These are phyloP conservation scores for Esperia sulphurella DNA, from an alignment of 2,888 invertebrate genomes.

Conservation along the genomic window DNA sequence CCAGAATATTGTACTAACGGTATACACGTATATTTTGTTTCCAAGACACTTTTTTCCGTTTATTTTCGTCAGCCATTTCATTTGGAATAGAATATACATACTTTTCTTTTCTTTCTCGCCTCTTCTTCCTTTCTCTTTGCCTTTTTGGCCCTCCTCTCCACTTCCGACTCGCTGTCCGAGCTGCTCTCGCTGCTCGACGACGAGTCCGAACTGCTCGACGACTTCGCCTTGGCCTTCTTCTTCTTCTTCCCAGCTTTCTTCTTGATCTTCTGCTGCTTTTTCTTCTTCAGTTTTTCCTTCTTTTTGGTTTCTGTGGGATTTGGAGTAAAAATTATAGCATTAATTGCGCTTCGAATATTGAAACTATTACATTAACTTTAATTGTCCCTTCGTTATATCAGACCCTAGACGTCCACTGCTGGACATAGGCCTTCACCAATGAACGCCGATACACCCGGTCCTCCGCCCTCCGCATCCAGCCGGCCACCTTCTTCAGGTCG, in stretches of 20 bases:
- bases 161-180: constrained; percentile 35
- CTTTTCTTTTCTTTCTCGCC: constrained; percentile 18
- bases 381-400: too few relatives aligned
- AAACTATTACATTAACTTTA: neutral
- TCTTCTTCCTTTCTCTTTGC: constrained; percentile 17
- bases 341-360: neutral
- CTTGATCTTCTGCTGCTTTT: constrained; percentile 49
- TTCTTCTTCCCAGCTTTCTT: constrained; percentile 54
- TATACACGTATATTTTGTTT: too few relatives aligned
- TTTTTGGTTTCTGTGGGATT: constrained; percentile 43
- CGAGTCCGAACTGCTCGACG: constrained; percentile 42
- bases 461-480: too few relatives aligned
- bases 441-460: too few relatives aligned
- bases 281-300: constrained; percentile 49
- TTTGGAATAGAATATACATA: too few relatives aligned
- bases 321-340: neutral
- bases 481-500: too few relatives aligned
- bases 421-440: too few relatives aligned
- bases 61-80: too few relatives aligned
- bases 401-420: too few relatives aligned
- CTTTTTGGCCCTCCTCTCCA: constrained; percentile 11
- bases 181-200: constrained; percentile 36
- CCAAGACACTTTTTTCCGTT: too few relatives aligned
- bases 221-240: constrained; percentile 34
- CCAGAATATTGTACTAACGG: too few relatives aligned